phyloP scores from a whole-genome alignment of 1,140 invertebrate genomes.

The Dinothrombium tinctorium region DNA sequence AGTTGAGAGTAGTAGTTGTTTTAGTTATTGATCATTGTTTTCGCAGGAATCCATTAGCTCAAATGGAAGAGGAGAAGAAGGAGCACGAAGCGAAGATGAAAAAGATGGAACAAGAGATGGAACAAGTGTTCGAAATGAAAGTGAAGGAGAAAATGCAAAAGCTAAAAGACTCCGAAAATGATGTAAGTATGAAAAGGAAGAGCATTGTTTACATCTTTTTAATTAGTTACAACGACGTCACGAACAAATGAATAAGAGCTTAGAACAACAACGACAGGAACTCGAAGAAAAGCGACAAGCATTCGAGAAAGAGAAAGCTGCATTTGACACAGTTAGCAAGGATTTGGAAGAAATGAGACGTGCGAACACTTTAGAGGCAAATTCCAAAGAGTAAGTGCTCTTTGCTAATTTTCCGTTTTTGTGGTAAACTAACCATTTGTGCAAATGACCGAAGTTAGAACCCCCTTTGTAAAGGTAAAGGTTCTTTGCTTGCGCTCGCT shows the following conservation, averaged over 20 bases:
- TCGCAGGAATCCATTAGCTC: slow-evolving; percentile 77
- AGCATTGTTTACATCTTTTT: not conserved
- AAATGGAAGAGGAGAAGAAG: slow-evolving; percentile 91
- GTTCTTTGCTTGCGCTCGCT: too few species aligned
- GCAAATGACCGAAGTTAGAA: too few species aligned
- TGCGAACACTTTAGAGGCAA: slow-evolving; percentile 15
- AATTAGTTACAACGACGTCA: slow-evolving; percentile 36
- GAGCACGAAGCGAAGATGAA: slow-evolving; percentile 89
- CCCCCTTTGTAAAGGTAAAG: too few species aligned
- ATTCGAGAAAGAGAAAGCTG: slow-evolving; percentile 55
- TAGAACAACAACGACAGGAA: slow-evolving; percentile 69
- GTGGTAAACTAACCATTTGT: too few species aligned
- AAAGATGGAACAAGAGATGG: slow-evolving; percentile 86
- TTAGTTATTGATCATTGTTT: slow-evolving; percentile 5
- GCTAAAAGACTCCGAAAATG: slow-evolving; percentile 68
- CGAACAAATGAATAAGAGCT: slow-evolving; percentile 38
- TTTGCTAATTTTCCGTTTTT: too few species aligned
- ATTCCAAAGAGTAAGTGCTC: slow-evolving; percentile 16
- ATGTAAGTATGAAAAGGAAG: slow-evolving; percentile 30
- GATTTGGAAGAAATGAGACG: slow-evolving; percentile 16
- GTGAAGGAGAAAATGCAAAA: slow-evolving; percentile 80
- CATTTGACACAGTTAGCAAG: slow-evolving; percentile 15
- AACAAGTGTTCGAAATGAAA: slow-evolving; percentile 73
- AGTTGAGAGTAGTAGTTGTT: too few species aligned
- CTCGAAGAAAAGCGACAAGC: slow-evolving; percentile 62